These are phyloP conservation scores for Lycocerus yunnanus DNA, from an alignment of 2,888 invertebrate genomes.

Conservation along the genomic window DNA sequence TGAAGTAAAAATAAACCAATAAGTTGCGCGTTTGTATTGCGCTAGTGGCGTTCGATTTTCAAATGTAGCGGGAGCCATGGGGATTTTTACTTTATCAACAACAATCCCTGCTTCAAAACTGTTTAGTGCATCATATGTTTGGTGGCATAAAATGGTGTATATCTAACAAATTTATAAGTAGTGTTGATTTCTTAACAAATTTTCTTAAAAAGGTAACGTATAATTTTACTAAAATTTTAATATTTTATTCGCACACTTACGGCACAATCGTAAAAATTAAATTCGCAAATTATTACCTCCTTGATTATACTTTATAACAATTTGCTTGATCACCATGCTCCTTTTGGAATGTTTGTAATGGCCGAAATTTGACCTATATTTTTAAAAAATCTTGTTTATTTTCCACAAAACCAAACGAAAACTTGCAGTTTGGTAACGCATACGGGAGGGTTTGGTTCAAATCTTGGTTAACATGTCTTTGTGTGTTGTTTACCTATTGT, in stretches of 20 bases:
- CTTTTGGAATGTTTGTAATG: constrained; percentile 53
- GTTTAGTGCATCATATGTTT: constrained; percentile 53
- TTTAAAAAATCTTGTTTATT: constrained; percentile 41
- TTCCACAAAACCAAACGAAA: constrained; percentile 1
- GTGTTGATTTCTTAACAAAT: constrained; percentile 45
- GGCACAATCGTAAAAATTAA: constrained; percentile 9
- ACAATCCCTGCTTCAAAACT: constrained; percentile 39
- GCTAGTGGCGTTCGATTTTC: background rate
- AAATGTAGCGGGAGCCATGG: background rate
- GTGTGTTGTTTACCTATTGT: background rate
- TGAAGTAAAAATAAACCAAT: background rate
- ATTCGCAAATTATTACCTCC: constrained; percentile 15
- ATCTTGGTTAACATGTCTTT: background rate
- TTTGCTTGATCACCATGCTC: constrained; percentile 52
- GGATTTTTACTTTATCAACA: background rate
- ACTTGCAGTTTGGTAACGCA: background rate
- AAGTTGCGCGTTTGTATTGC: background rate
- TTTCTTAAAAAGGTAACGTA: constrained; percentile 47
- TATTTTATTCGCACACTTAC: constrained; percentile 16
- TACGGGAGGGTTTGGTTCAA: background rate
- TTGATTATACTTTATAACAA: constrained; percentile 33
- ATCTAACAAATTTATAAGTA: constrained; percentile 35
- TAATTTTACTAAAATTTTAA: constrained; percentile 30
- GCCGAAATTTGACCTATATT: constrained; percentile 59
- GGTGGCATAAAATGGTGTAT: constrained; percentile 56